Conservation (phyloP, 1,140 invertebrate genomes). For the Drosophila melanogaster region Release_6_plus_ISO1_MT NT_033777.3:21489501-21490000, state of each 20-base stretch:
- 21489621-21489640: slow-evolving; percentile 77
- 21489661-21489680: slow-evolving; percentile 41
- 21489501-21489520: slow-evolving; percentile 4
- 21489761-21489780: slow-evolving; percentile 32
- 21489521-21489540: slow-evolving; percentile 16
- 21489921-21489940: too few relatives aligned
- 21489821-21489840: slow-evolving; percentile 26
- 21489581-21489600: slow-evolving; percentile 73
- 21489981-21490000: too few relatives aligned
- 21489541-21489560: slow-evolving; percentile 37
- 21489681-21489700: slow-evolving; percentile 21
- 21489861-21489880: background rate
- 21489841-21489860: slow-evolving; percentile 5
- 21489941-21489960: too few relatives aligned
- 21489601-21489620: slow-evolving; percentile 80
- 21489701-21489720: slow-evolving; percentile 38
- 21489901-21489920: background rate
- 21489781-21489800: slow-evolving; percentile 58
- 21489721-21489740: slow-evolving; percentile 65
- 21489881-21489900: background rate
- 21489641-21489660: slow-evolving; percentile 69
- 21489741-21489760: slow-evolving; percentile 65
- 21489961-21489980: too few relatives aligned
- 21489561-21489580: slow-evolving; percentile 69
- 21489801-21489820: slow-evolving; percentile 59